phyloP scores from a whole-genome alignment of 2,888 invertebrate species.

The Tricholauxania praeusta region DNA sequence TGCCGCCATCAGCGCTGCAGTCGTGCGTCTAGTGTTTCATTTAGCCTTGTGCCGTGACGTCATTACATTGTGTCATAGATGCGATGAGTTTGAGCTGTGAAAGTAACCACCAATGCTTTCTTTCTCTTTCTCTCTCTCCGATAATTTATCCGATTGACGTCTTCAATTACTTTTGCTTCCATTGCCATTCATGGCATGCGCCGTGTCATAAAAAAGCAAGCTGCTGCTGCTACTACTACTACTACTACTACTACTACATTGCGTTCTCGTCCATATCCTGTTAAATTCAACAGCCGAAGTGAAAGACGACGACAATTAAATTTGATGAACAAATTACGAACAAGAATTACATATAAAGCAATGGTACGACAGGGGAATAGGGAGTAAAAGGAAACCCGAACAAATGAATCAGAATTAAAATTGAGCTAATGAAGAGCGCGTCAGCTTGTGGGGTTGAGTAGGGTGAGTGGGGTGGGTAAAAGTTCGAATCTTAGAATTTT shows the following conservation, averaged over 20 bases:
- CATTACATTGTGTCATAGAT: constrained; percentile 3
- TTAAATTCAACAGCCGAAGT: constrained; percentile 11
- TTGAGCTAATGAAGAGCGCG: constrained; percentile 29
- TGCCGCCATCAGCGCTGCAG: constrained; percentile 16
- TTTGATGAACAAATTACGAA: constrained; percentile 27
- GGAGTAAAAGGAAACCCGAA: neutral
- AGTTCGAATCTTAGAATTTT: no score
- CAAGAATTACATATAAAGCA: neutral
- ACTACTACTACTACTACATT: neutral
- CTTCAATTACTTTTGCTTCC: neutral
- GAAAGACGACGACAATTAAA: constrained; percentile 29
- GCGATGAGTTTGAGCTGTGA: constrained; percentile 4
- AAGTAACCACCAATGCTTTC: constrained; percentile 7
- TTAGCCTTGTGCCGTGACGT: constrained; percentile 23
- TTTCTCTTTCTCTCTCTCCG: constrained; percentile 28
- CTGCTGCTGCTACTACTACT: constrained; percentile 4
- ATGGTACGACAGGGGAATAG: neutral
- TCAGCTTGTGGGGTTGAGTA: neutral
- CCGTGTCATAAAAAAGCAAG: constrained; percentile 14
- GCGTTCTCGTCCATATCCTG: no score
- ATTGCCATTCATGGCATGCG: constrained; percentile 23
- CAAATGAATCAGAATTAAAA: constrained; percentile 20
- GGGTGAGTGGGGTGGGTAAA: no score
- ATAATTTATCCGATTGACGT: neutral
- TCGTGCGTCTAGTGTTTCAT: constrained; percentile 9